Evolutionary conservation across 2,113 vertebrate species (phyloP), one percentile per base, ranked within the genome.

Genomic region (Daboia siamensis): DNA sequence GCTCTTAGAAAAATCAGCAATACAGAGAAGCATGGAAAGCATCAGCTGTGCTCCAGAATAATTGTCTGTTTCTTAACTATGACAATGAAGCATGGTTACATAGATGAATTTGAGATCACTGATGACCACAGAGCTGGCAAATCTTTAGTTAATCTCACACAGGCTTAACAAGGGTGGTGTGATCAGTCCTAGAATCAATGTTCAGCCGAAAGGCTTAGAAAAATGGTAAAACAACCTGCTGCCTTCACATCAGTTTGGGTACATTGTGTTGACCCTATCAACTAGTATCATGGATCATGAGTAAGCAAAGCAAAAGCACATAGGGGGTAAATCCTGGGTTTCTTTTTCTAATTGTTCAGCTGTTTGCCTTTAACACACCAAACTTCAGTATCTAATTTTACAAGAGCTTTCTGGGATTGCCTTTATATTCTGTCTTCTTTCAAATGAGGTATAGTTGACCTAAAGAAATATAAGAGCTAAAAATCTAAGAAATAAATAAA

Each of bases 61-160:
- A 61, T 29, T 64, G 61, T 64, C 10, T n/a, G 61, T 26, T 64
- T 64, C 10, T 11, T 64, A n/a, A 4, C 11, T 64, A 29, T 64
- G 26, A n/a, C 11, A 64, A 64, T 64, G 61, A 64, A 64, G 24
- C 26, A 64, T 64, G 99, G 99, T 96, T 99, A 99, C 96, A 99
- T 99, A 97, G 99, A 99, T 87, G 99, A 99, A 96, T 99, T 99
- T 98, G 99, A 99, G 98, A 99, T 99, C 93, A 99, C 99, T 90
- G 99, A 99, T 90, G 99, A 99, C 93, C 99, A 99, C 96, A 98
- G 99, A 98, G 98, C 98, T 33, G 99, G 99, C 88, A 99, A 99
- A 97, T 99, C 99, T 84, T 99, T 99, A 54, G 99, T 99, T 96
- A 99, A 99, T 97, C 99, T 99, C 97, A 99, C 99, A 93, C 96